Conservation (phyloP, 2,797 vertebrate species). For the Lithobates sylvaticus region DNA sequence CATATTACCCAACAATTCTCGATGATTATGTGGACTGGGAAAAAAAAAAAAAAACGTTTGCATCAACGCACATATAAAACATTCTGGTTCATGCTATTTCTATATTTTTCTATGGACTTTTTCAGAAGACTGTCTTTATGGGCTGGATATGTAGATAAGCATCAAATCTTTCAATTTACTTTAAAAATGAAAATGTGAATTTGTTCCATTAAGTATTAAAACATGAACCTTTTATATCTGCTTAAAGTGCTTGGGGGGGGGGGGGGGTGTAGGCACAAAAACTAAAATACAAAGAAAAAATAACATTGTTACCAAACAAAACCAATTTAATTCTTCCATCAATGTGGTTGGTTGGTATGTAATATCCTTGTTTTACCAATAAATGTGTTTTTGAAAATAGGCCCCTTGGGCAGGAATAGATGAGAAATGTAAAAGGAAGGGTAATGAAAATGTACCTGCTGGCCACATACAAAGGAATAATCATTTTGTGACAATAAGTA, state of each 20-base stretch:
- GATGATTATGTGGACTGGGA: neutral
- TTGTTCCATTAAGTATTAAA: neutral
- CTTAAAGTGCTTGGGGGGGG: neutral
- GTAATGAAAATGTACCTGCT: neutral
- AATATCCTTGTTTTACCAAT: neutral
- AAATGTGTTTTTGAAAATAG: neutral
- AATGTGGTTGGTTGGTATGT: neutral
- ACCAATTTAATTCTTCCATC: too few species aligned
- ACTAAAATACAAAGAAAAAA: too few species aligned
- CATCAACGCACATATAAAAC: conserved; percentile 15
- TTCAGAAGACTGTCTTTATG: neutral
- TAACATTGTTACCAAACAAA: too few species aligned
- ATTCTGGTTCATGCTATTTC: neutral
- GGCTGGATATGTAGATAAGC: conserved; percentile 13
- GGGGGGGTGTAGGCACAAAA: neutral
- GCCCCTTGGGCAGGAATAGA: neutral
- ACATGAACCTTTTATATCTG: neutral
- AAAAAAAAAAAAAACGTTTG: neutral
- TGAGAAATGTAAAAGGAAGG: neutral
- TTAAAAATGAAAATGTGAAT: conserved; percentile 5
- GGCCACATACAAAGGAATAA: too few species aligned
- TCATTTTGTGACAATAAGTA: neutral
- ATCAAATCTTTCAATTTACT: conserved; percentile 21
- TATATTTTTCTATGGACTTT: conserved; percentile 20
- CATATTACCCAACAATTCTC: neutral